Evolutionary conservation across 2,113 vertebrate species (phyloP).

Genomic region (Galbula dea): DNA sequence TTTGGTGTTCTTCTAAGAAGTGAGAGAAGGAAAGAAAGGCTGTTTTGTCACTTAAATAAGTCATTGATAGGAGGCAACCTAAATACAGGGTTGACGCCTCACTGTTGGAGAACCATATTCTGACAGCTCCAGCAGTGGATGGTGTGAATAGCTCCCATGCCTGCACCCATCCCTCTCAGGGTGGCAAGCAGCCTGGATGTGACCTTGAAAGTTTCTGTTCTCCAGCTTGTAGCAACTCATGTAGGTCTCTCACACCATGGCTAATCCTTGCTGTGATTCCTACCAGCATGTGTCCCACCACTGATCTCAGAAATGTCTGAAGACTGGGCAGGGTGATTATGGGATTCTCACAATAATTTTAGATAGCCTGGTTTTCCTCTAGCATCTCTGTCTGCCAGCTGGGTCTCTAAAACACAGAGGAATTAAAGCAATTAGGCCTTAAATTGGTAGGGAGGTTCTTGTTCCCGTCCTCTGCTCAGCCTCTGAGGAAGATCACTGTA

Average conservation of each 20-base stretch:
- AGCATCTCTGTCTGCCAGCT: not conserved
- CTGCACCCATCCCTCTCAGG: rapidly evolving
- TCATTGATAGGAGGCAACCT: not conserved
- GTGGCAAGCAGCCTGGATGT: not conserved
- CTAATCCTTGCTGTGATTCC: not conserved
- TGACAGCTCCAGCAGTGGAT: not conserved
- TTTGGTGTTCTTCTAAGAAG: not conserved
- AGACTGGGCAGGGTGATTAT: not conserved
- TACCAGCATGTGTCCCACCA: not conserved
- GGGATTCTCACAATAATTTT: not conserved
- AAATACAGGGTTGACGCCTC: not conserved
- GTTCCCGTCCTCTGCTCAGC: not conserved
- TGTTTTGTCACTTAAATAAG: not conserved
- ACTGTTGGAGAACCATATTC: not conserved
- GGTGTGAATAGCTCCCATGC: not conserved
- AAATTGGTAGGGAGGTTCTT: not conserved
- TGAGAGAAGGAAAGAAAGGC: not conserved
- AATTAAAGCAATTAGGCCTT: not conserved
- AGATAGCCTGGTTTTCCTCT: not conserved
- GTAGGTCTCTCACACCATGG: not conserved
- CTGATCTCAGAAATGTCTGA: not conserved
- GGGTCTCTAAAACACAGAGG: not conserved
- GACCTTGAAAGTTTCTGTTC: not conserved
- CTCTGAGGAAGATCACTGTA: not conserved
- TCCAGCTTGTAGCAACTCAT: not conserved